phyloP scores from a whole-genome alignment of 2,888 invertebrate genomes.

The Actias luna region DNA sequence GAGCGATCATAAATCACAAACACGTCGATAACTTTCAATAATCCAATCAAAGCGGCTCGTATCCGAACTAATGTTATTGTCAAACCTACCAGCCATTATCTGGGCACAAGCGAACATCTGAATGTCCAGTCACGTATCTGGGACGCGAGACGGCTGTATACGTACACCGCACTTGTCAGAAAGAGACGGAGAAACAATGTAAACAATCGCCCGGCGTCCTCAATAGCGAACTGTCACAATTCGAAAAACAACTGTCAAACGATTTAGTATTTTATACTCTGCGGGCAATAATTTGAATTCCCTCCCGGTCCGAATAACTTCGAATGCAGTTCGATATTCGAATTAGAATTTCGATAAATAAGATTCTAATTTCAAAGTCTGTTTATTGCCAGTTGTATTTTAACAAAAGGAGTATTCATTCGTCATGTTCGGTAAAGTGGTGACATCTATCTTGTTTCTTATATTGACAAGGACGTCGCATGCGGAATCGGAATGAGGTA shows the following conservation, averaged over 20 bases:
- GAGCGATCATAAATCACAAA: constrained; percentile 57
- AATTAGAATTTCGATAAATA: constrained; percentile 8
- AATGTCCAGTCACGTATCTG: constrained; percentile 72
- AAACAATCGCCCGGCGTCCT: constrained; percentile 46
- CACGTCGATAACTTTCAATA: constrained; percentile 73
- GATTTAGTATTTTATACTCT: constrained; percentile 29
- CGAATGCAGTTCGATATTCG: constrained; percentile 7
- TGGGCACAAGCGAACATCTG: constrained; percentile 61
- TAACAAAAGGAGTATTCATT: constrained; percentile 39
- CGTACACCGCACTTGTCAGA: constrained; percentile 30
- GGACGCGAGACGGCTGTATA: constrained; percentile 33
- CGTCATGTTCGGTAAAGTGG: constrained; percentile 51
- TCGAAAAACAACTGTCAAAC: constrained; percentile 29
- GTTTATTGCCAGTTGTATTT: constrained; percentile 19
- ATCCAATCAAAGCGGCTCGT: constrained; percentile 72
- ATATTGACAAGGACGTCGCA: constrained; percentile 55
- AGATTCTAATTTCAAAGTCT: constrained; percentile 32
- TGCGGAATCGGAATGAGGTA: constrained; percentile 56
- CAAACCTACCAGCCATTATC: constrained; percentile 71
- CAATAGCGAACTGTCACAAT: constrained; percentile 24
- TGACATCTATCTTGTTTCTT: constrained; percentile 62
- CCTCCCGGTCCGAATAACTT: background rate
- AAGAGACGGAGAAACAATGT: constrained; percentile 48
- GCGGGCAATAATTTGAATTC: constrained; percentile 21
- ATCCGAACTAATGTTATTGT: constrained; percentile 75